Evolutionary conservation across 2,888 invertebrate genomes (phyloP), one percentile per base, ranked within the genome.

Genomic region (Athalia rosae): DNA sequence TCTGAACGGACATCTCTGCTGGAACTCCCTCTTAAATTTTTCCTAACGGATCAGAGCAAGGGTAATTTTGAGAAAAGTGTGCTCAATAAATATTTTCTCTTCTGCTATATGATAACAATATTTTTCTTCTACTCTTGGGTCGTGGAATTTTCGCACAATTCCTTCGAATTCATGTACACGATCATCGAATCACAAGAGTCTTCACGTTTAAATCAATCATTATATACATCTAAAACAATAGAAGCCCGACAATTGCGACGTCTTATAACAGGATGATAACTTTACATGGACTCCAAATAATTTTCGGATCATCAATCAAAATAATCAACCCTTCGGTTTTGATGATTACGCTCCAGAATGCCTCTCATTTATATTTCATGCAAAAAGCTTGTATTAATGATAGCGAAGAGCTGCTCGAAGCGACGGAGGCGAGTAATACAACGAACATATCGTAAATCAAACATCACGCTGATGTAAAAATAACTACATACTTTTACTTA

Each of bases 21-120:
- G 93, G 84, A 95, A 95, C 89, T 95, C 95, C 71, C 95, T 92
- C 88, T 95, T 95, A 89, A 95, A 95, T 88, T 95, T 95, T 88
- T 95, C 95, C 95, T 95, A 90, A 13, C 3, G 81, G 76, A 78
- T 80, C 79, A 71, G 81, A 45, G n/a, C 3, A 56, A 69, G 58
- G 45, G 61, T 50, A 13, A 77, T 41, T 50, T 58, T 4, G n/a
- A 15, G 6, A 59, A n/a, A 79, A 4, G 59, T 43, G 13, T 67
- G 67, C 4, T 9, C 6, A 45, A 56, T 15, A 13, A 13, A 80
- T 1, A 1, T 13, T 15, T 28, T 11, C 67, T 41, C 8, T 11
- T 50, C 4, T 11, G 9, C 48, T 11, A 43, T 11, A 64, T 47
- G 47, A 64, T 2, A 64, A 64, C 64, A 48, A 11, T 41, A 63